These are phyloP conservation scores for Conomelus anceps DNA, from an alignment of 2,888 invertebrate genomes.

Conservation along the genomic window DNA sequence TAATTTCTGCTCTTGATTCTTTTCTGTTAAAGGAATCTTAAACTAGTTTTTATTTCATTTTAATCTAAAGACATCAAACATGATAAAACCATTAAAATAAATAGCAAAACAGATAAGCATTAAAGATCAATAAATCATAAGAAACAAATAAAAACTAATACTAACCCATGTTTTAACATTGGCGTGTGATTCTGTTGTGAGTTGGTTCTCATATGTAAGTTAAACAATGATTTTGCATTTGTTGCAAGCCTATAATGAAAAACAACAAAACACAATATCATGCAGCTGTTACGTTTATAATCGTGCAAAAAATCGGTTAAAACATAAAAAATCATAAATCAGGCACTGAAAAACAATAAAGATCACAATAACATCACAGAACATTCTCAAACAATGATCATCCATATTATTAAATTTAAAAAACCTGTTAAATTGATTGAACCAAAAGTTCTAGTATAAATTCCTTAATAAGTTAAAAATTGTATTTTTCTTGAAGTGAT, in stretches of 20 bases:
- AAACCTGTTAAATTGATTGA: not conserved
- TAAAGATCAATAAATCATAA: conserved; percentile 23
- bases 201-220: conserved; percentile 50
- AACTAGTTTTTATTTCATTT: no score
- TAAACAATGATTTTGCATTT: conserved; percentile 45
- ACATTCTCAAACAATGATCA: not conserved
- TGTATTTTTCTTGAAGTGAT: not conserved
- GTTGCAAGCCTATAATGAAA: conserved; percentile 53
- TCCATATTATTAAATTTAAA: not conserved
- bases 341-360: not conserved
- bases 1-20: no score
- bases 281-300: not conserved
- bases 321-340: not conserved
- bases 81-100: not conserved
- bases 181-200: conserved; percentile 48
- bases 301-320: not conserved
- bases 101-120: conserved; percentile 28
- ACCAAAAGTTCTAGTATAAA: not conserved
- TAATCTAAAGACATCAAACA: not conserved
- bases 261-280: conserved; percentile 29
- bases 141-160: conserved; percentile 37
- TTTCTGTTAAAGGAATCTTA: no score
- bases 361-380: not conserved
- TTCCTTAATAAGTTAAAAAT: not conserved
- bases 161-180: conserved; percentile 64